Percentiles rank a stretch among this genome's conserved stretches.
These are phyloP conservation scores for Orgyia antiqua DNA, from an alignment of 2,888 invertebrate genomes.

Conservation along the genomic window DNA sequence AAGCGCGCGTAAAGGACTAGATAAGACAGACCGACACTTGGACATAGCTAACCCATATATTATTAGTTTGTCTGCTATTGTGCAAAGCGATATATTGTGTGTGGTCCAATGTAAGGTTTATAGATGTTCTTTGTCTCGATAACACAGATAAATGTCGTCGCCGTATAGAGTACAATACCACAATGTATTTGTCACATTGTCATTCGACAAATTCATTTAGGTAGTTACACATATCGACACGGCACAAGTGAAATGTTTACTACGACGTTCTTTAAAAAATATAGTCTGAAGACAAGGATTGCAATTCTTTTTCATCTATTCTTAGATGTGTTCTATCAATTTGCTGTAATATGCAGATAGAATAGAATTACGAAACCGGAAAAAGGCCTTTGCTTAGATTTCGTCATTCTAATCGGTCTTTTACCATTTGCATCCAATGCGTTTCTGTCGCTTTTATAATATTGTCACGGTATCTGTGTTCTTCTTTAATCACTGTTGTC, in stretches of 20 bases:
- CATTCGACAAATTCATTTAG: constrained; percentile 63
- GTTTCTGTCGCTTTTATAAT: too few relatives aligned
- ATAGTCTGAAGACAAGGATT: too few relatives aligned
- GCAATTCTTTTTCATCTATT: too few relatives aligned
- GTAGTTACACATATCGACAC: constrained; percentile 44
- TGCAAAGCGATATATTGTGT: constrained; percentile 67
- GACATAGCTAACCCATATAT: constrained; percentile 62
- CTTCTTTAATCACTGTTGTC: too few relatives aligned
- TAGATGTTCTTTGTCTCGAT: constrained; percentile 73
- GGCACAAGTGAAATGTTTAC: constrained; percentile 32
- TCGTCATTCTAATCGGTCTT: too few relatives aligned
- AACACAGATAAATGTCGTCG: constrained; percentile 75
- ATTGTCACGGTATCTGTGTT: too few relatives aligned
- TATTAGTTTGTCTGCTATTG: constrained; percentile 67
- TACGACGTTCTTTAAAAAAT: constrained; percentile 24
- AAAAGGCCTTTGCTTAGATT: too few relatives aligned
- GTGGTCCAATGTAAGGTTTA: constrained; percentile 75
- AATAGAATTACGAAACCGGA: too few relatives aligned
- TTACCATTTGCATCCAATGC: too few relatives aligned
- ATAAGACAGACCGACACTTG: constrained; percentile 54
- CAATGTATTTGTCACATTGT: constrained; percentile 67
- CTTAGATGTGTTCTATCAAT: too few relatives aligned
- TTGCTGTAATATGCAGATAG: too few relatives aligned
- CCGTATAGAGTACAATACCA: constrained; percentile 67
- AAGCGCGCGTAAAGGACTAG: constrained; percentile 49